Evolutionary conservation across 2,797 vertebrate species (phyloP), one percentile per base, ranked within the genome.

Genomic region (Taeniopygia guttata): DNA sequence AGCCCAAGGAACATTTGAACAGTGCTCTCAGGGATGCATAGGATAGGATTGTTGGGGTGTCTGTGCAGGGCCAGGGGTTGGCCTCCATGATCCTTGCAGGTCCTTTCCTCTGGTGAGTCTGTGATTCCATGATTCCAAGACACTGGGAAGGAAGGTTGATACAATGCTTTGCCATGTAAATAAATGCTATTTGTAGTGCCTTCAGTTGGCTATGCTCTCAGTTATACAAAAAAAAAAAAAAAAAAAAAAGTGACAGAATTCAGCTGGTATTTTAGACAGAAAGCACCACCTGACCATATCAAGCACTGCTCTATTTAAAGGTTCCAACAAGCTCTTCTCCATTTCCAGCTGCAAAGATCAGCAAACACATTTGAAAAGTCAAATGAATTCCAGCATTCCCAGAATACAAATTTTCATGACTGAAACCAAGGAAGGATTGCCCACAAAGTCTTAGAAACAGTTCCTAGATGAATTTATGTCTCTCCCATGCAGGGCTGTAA

Each of bases 21-120:
- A 58, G 26, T 12, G 0, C 18, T 22, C 0, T 1, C 32, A 19
- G 29, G n/a, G 58, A 34, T 73, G 34, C 4, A 0, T n/a, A 46
- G 54, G 26, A 7, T 32, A 40, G 36, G 32, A 0, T 7, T 75
- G 34, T 3, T 68, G 77, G 30, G 19, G 2, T 23, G 30, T 27
- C 42, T 42, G 15, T 5, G 42, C 40, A 36, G 18, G 22, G 30
- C 2, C 60, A 23, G 18, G 14, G 2, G 1, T 1, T 42, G 69
- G 34, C 22, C 12, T 64, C 3, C 0, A 3, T 40, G 38, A 9
- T 40, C 12, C 54, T 8, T 7, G 10, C 11, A 17, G 46, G 17
- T 46, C 30, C 21, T 30, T 62, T 62, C 62, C 42, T 51, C 54
- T 27, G 27, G 10, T 22, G 38, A 51, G 27, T 32, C 10, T 54